Evolutionary conservation across 2,113 vertebrate genomes (phyloP).

Genomic region (Nansenia antarctica): DNA sequence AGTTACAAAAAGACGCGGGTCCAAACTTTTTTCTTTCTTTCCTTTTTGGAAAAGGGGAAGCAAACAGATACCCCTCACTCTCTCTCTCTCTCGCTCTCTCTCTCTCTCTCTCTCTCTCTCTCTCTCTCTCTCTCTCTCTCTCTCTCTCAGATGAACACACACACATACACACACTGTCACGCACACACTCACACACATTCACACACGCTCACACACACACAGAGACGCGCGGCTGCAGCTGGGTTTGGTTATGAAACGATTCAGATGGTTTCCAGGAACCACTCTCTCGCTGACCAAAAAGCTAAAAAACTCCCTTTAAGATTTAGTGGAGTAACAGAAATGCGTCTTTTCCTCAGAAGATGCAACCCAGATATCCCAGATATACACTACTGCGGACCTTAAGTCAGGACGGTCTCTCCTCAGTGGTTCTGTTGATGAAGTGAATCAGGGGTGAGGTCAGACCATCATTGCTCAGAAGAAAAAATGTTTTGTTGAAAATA

Average conservation of each 20-base stretch:
- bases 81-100: slow-evolving; percentile 52
- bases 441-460: slow-evolving; percentile 71
- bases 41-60: slow-evolving; percentile 49
- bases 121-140: slow-evolving; percentile 23
- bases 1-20: slow-evolving; percentile 59
- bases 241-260: slow-evolving; percentile 85
- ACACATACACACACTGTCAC: slow-evolving; percentile 31
- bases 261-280: slow-evolving; percentile 91
- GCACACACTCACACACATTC: slow-evolving; percentile 39
- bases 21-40: slow-evolving; percentile 37
- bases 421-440: slow-evolving; percentile 81
- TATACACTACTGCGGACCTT: slow-evolving; percentile 23
- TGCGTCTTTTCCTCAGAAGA: slow-evolving; percentile 68
- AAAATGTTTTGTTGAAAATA: slow-evolving; percentile 53
- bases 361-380: slow-evolving; percentile 65
- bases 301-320: slow-evolving; percentile 80
- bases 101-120: slow-evolving; percentile 32
- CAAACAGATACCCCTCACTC: slow-evolving; percentile 49
- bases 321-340: slow-evolving; percentile 74
- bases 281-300: slow-evolving; percentile 79
- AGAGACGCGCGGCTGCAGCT: slow-evolving; percentile 73
- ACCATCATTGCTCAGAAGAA: slow-evolving; percentile 65
- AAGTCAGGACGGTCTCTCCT: slow-evolving; percentile 65
- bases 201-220: slow-evolving; percentile 33
- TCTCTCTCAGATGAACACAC: slow-evolving; percentile 49